A percentile compares a stretch with the other conserved stretches of the same genome.
phyloP scores from a whole-genome alignment of 2,113 vertebrate species.

The Colossoma macropomum region DNA sequence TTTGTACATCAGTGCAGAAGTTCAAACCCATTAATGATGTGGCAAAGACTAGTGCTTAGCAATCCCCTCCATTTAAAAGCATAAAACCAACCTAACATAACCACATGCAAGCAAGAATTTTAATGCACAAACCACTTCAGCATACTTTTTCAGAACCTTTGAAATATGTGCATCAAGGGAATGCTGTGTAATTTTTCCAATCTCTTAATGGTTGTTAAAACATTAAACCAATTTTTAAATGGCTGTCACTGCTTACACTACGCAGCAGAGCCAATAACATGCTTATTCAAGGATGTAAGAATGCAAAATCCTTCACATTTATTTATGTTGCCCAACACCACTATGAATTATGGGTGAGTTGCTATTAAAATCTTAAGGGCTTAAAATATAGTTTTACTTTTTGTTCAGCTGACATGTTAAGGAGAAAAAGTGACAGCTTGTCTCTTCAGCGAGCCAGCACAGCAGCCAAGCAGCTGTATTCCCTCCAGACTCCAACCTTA shows the following conservation, averaged over 20 bases:
- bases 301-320: neutral
- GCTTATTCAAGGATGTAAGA: neutral
- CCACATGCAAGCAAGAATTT: neutral
- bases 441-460: neutral
- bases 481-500: neutral
- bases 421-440: neutral
- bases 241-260: neutral
- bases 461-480: neutral
- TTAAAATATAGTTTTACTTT: neutral
- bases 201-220: neutral
- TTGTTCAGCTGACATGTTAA: neutral
- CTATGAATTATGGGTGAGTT: neutral
- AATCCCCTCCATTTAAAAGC: neutral
- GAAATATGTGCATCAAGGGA: neutral
- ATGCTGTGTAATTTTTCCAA: neutral
- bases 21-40: neutral
- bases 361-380: neutral
- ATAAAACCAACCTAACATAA: neutral
- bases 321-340: neutral
- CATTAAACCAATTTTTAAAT: neutral
- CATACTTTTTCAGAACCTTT: neutral
- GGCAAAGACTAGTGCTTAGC: neutral
- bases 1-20: neutral
- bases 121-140: neutral
- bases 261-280: neutral